phyloP scores from a whole-genome alignment of 1,140 invertebrate species.

The Anagrus nilaparvatae region DNA sequence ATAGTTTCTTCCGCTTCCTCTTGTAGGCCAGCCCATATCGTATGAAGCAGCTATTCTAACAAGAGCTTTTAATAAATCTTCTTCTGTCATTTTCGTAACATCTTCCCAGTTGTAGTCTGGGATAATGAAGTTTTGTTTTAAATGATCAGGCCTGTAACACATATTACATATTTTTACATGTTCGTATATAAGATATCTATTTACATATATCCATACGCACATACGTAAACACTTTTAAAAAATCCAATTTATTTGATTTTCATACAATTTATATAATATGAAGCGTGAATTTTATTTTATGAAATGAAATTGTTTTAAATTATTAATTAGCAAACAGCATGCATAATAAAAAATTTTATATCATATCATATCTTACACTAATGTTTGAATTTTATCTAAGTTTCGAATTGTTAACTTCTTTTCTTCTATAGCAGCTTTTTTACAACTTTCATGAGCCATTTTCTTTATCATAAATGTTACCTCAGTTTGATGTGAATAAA shows the following conservation, averaged over 20 bases:
- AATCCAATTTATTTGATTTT: too few relatives aligned
- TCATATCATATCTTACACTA: slow-evolving; percentile 3
- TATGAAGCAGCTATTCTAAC: slow-evolving; percentile 11
- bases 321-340: too few relatives aligned
- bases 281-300: too few relatives aligned
- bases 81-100: background rate
- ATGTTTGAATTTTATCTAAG: background rate
- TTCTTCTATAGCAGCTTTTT: slow-evolving; percentile 1
- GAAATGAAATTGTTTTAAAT: too few relatives aligned
- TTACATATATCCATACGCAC: too few relatives aligned
- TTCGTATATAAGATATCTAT: too few relatives aligned
- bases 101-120: background rate
- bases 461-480: background rate
- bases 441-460: slow-evolving; percentile 4
- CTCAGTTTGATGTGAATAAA: background rate
- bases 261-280: too few relatives aligned
- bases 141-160: slow-evolving; percentile 2
- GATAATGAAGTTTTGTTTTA: slow-evolving; percentile 5
- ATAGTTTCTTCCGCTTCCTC: slow-evolving; percentile 10
- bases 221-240: too few relatives aligned
- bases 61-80: background rate
- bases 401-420: background rate
- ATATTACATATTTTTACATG: too few relatives aligned
- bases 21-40: slow-evolving; percentile 11
- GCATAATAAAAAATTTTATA: too few relatives aligned